Base-by-base conservation (phyloP, 2,888 invertebrate genomes). In the Kryphioiulus occultus region DNA sequence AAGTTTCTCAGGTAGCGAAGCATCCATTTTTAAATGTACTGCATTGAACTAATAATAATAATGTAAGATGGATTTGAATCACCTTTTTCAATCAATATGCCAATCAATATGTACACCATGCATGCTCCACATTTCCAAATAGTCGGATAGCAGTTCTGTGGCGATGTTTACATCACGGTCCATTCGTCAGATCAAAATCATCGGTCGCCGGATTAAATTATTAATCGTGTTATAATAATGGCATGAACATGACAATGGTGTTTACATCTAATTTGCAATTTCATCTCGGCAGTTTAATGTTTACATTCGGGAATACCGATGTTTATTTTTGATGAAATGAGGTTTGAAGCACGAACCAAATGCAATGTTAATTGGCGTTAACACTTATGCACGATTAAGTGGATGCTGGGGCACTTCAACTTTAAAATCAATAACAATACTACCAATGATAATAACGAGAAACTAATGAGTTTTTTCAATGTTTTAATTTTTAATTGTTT, bases 311-410 rank as follows among this genome's bases (percentile, higher is more conserved):
- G 68, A 1, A 68, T 68, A 9, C 22, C 26, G 22, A 68, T 68
- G 68, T 68, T 68, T 68, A 68, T 68, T 68, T 59, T 26, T 68
- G 68, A 7, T 68, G 68, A 68, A 68, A 68, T 68, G 68, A 26
- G 26, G 26, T 68, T 26, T 26, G 68, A 22, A 68, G 26, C 22
- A 68, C 5, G 10, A 68, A 10, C 0, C 68, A 22, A 7, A 26
- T 68, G 68, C 1, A 68, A 0, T 22, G 22, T 68, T 68, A 7
- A 68, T 68, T 26, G 10, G 22, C 7, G 35, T 35, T 35, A 35
- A 35, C 35, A 35, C 35, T 35, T 4, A 35, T 35, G 7, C 7
- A 68, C 26, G 26, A 26, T 0, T 68, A 22, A 68, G 7, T 17
- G 3, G 15, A 17, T 42, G 35, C 35, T 35, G 7, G n/a, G 3